These are phyloP conservation scores for Drepana falcataria DNA, from an alignment of 2,888 invertebrate species.

Conservation along the genomic window DNA sequence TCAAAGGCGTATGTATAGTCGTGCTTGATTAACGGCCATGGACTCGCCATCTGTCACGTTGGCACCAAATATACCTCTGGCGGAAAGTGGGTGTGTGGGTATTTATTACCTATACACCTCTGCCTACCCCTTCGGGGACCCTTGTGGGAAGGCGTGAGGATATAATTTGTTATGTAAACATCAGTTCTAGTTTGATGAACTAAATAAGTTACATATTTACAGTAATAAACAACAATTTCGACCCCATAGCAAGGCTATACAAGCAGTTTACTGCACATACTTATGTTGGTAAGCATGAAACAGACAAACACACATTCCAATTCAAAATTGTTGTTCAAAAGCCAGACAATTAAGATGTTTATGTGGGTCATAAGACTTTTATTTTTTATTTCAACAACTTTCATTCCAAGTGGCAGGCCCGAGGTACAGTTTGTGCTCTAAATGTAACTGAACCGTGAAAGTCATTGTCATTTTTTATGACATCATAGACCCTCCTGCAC, in stretches of 20 bases:
- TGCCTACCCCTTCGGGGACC: no score
- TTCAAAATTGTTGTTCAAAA: constrained; percentile 6
- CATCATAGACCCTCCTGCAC: constrained; percentile 70
- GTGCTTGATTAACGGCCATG: no score
- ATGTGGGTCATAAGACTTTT: constrained; percentile 49
- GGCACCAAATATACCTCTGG: no score
- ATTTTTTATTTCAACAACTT: constrained; percentile 58
- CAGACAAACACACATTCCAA: constrained; percentile 25
- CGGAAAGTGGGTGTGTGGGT: no score
- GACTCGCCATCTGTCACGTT: no score
- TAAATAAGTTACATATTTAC: neutral
- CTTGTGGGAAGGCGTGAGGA: no score
- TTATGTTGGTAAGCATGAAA: constrained; percentile 23
- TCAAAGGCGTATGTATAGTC: no score
- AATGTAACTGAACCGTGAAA: constrained; percentile 77
- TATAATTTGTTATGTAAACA: no score
- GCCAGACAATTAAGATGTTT: constrained; percentile 13
- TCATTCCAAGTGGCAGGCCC: constrained; percentile 57
- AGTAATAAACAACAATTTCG: neutral
- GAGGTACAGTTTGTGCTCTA: constrained; percentile 71
- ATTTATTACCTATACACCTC: no score
- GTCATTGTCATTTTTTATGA: constrained; percentile 71
- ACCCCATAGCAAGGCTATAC: constrained; percentile 4
- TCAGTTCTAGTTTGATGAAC: no score
- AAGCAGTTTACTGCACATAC: constrained; percentile 20